A percentile compares a stretch with the other conserved stretches of the same genome.
Conservation (phyloP, 1,140 invertebrate genomes). For the Drosophila simulans region DNA sequence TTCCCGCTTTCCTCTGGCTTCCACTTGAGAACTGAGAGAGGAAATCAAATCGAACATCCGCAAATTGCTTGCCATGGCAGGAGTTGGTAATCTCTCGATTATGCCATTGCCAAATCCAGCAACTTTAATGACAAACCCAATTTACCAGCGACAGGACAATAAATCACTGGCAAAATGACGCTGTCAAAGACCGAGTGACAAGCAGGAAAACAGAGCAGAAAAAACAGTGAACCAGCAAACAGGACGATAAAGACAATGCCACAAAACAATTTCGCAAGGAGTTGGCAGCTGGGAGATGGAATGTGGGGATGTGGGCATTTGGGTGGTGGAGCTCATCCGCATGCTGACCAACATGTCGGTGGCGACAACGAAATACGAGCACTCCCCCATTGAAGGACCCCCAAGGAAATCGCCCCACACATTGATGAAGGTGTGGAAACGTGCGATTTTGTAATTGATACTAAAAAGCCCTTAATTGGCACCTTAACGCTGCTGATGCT, state of each 20-base stretch:
- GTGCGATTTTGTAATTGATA: conserved; percentile 84
- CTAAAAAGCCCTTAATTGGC: conserved; percentile 84
- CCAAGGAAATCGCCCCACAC: conserved; percentile 27
- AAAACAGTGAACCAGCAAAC: conserved; percentile 24
- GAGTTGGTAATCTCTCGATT: conserved; percentile 62
- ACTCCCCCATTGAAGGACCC: conserved; percentile 24
- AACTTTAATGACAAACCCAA: conserved; percentile 77
- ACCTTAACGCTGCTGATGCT: conserved; percentile 84
- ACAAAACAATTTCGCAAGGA: conserved; percentile 75
- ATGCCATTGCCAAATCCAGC: conserved; percentile 52
- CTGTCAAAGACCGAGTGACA: conserved; percentile 68
- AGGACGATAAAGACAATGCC: conserved; percentile 69
- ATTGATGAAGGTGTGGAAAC: conserved; percentile 80
- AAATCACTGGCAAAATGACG: conserved; percentile 74
- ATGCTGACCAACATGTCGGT: conserved; percentile 68
- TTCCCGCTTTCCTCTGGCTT: background rate
- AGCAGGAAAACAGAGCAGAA: conserved; percentile 17
- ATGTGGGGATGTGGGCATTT: background rate
- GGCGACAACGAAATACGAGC: conserved; percentile 40
- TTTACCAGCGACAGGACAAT: conserved; percentile 60
- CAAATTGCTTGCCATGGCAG: conserved; percentile 7
- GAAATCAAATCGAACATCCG: conserved; percentile 16
- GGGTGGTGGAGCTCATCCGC: conserved; percentile 19
- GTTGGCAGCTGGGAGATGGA: conserved; percentile 4
- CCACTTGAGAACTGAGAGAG: background rate